These are phyloP conservation scores for Calliphora vicina DNA, from an alignment of 1,140 invertebrate species.

Conservation along the genomic window DNA sequence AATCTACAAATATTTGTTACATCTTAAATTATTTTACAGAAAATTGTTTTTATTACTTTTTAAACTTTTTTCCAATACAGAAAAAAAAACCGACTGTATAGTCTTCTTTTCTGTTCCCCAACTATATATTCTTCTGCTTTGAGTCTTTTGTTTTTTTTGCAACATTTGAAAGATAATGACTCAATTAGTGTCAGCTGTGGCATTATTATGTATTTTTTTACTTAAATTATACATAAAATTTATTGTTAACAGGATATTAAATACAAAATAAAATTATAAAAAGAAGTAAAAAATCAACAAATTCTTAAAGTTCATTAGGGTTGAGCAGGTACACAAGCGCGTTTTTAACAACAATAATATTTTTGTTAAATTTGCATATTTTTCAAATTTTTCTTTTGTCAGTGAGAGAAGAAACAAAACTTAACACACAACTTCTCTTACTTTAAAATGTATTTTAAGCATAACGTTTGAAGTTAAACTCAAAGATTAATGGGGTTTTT, in stretches of 20 bases:
- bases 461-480: background rate
- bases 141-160: background rate
- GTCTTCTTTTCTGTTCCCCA: no score
- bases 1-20: no score
- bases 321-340: no score
- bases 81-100: no score
- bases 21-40: no score
- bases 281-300: background rate
- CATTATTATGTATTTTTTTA: background rate
- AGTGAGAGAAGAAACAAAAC: background rate
- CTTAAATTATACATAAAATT: background rate
- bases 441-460: background rate
- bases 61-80: no score
- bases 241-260: conserved; percentile 1
- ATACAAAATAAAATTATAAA: background rate
- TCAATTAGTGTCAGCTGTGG: background rate
- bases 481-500: background rate
- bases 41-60: no score
- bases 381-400: background rate
- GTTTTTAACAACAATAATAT: background rate
- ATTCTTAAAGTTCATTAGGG: background rate
- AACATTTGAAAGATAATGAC: background rate
- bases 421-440: background rate
- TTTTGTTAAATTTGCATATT: background rate
- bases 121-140: no score